Conservation (phyloP, 2,113 vertebrate genomes). For the Cacatua alba region DNA sequence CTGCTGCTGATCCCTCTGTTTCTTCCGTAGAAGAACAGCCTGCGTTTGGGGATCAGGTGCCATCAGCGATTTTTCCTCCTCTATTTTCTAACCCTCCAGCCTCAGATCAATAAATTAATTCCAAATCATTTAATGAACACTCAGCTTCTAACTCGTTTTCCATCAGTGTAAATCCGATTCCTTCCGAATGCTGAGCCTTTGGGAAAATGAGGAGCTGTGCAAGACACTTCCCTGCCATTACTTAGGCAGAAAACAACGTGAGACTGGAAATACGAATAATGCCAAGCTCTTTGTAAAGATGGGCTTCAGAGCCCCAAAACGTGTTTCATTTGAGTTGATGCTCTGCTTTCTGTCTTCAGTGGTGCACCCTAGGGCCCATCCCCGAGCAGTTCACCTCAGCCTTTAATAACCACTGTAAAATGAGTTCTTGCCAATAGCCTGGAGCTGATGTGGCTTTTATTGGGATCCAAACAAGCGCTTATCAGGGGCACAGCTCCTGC, state of each 20-base stretch:
- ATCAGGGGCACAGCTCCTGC: not conserved
- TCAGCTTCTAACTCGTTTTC: conserved; percentile 22
- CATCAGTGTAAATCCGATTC: conserved; percentile 17
- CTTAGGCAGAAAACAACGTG: not conserved
- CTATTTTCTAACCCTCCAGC: not conserved
- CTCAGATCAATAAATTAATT: conserved; percentile 17
- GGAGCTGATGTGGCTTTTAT: not conserved
- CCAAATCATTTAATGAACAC: not conserved
- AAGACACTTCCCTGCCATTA: not conserved
- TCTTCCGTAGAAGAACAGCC: rapidly evolving
- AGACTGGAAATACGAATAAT: not conserved
- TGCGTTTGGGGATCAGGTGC: not conserved
- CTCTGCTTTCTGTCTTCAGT: not conserved
- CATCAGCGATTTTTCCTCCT: not conserved
- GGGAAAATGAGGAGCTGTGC: conserved; percentile 2
- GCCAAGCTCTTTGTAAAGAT: not conserved
- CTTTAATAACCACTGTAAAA: not conserved
- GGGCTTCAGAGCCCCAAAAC: not conserved
- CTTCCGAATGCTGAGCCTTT: not conserved
- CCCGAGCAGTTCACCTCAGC: not conserved
- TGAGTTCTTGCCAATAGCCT: not conserved
- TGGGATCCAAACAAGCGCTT: not conserved
- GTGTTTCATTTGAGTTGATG: not conserved
- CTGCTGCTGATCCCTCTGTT: not conserved
- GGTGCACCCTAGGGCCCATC: not conserved